Evolutionary conservation across 2,113 vertebrate species (phyloP).

Genomic region (Sinocyclocheilus anshuiensis): DNA sequence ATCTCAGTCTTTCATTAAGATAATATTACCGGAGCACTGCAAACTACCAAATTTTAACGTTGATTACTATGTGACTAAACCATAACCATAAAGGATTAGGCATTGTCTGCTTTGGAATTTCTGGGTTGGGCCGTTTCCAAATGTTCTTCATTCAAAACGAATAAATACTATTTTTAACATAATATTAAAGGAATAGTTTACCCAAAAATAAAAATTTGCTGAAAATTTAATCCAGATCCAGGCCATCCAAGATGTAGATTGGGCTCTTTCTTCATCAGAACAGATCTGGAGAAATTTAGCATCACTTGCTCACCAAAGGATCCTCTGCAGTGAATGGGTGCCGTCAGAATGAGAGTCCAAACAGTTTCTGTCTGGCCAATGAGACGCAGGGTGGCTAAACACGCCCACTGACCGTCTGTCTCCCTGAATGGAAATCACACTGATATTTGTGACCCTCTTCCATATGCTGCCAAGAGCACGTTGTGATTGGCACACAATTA

Average conservation of each 20-base stretch:
- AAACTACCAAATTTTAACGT: neutral
- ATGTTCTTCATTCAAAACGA: no score
- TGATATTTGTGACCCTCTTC: constrained; percentile 16
- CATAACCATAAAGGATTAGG: constrained; percentile 54
- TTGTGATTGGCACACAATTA: neutral
- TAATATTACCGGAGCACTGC: neutral
- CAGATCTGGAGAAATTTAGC: no score
- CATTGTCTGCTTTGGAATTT: constrained; percentile 55
- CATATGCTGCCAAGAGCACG: constrained; percentile 5
- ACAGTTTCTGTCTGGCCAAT: constrained; percentile 57
- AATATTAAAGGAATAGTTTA: constrained; percentile 6
- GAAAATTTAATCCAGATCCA: no score
- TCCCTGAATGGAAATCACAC: constrained; percentile 23
- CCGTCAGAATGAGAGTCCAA: no score
- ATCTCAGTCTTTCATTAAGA: neutral
- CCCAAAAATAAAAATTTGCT: constrained; percentile 17
- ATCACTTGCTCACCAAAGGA: no score
- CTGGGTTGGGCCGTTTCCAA: constrained; percentile 53
- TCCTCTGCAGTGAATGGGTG: no score
- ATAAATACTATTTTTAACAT: no score
- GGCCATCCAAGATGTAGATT: no score
- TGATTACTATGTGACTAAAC: constrained; percentile 28
- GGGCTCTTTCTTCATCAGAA: no score
- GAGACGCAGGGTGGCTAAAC: constrained; percentile 36
- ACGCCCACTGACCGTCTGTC: constrained; percentile 56